These are phyloP conservation scores for Aleiodes alternator DNA, from an alignment of 2,888 invertebrate genomes.

Conservation along the genomic window DNA sequence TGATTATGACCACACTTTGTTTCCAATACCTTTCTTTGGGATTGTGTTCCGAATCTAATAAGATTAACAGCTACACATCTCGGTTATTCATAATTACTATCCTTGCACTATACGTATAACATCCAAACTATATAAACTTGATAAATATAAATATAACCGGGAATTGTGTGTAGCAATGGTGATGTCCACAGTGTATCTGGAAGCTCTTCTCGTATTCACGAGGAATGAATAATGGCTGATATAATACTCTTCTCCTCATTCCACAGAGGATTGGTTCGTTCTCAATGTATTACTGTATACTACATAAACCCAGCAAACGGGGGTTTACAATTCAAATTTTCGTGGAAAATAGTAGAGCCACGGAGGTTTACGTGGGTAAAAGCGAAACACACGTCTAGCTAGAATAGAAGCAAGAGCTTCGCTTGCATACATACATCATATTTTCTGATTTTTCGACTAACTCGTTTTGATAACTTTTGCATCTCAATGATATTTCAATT, in stretches of 20 bases:
- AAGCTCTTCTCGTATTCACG: conserved; percentile 47
- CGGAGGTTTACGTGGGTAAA: conserved; percentile 44
- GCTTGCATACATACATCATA: conserved; percentile 29
- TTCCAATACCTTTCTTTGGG: too few relatives aligned
- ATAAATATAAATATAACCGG: conserved; percentile 55
- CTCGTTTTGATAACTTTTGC: conserved; percentile 27
- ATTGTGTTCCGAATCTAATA: too few relatives aligned
- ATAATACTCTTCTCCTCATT: conserved; percentile 44
- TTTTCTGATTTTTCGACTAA: conserved; percentile 37
- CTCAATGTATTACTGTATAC: conserved; percentile 3
- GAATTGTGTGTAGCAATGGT: conserved; percentile 53
- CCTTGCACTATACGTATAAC: conserved; percentile 44
- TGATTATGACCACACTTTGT: too few relatives aligned
- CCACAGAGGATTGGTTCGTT: conserved; percentile 52
- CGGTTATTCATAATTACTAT: conserved; percentile 54
- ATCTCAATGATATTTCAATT: neutral
- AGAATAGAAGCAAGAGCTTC: conserved; percentile 30
- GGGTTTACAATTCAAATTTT: conserved; percentile 64
- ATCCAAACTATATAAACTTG: conserved; percentile 39
- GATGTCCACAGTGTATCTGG: conserved; percentile 39
- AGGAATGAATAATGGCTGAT: conserved; percentile 56
- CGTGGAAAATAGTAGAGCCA: conserved; percentile 56
- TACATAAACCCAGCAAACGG: conserved; percentile 34
- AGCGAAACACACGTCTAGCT: conserved; percentile 23
- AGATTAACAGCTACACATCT: too few relatives aligned